phyloP scores from a whole-genome alignment of 2,888 invertebrate species.

The Ischnura elegans region DNA sequence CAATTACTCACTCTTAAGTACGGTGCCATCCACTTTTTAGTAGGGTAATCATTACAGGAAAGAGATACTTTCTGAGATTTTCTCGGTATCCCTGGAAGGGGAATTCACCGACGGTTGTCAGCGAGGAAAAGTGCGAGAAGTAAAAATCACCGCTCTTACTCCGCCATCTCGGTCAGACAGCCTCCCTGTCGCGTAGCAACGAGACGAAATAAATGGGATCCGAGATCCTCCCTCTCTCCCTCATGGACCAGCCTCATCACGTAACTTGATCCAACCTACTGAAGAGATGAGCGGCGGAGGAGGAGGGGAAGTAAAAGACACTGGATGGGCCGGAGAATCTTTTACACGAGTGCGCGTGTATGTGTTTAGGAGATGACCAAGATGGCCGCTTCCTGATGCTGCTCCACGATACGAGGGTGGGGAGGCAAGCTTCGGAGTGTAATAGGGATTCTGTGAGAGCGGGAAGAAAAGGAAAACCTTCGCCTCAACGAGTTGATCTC shows the following conservation, averaged over 20 bases:
- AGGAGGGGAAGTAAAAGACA: too few relatives aligned
- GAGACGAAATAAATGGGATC: conserved; percentile 56
- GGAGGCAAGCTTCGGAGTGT: not conserved
- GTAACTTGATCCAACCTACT: conserved; percentile 63
- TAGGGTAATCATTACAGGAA: not conserved
- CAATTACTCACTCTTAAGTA: not conserved
- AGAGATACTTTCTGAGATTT: not conserved
- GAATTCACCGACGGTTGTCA: not conserved
- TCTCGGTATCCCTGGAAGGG: not conserved
- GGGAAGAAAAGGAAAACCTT: not conserved
- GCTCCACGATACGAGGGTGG: not conserved
- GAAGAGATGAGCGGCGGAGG: not conserved
- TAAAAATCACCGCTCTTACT: not conserved
- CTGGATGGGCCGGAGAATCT: not conserved
- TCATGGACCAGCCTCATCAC: conserved; percentile 62
- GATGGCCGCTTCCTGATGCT: not conserved
- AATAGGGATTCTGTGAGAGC: not conserved
- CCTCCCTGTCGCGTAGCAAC: not conserved
- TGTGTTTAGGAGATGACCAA: conserved; percentile 9
- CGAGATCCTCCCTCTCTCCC: conserved; percentile 48
- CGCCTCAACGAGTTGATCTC: not conserved
- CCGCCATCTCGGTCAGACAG: not conserved
- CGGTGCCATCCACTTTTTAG: not conserved
- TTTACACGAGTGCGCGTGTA: not conserved
- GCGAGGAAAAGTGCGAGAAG: not conserved